Evolutionary conservation across 2,888 invertebrate species (phyloP).

Genomic region (Ischnura elegans): DNA sequence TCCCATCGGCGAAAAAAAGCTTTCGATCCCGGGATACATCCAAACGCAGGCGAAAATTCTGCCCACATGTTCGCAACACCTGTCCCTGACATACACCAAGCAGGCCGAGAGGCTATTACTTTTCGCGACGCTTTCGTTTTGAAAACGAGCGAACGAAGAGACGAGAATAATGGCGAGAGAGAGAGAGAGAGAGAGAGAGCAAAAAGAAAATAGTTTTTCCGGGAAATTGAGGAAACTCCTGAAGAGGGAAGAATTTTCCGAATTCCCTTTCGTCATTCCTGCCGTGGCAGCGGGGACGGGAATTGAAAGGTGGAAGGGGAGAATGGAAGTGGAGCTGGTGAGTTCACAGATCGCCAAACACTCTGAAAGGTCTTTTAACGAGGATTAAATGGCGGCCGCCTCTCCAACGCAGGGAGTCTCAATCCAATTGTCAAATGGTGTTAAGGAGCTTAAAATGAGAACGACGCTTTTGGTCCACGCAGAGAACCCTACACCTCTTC

Average conservation of each 20-base stretch:
- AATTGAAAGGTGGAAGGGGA: too few relatives aligned
- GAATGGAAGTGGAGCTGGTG: too few relatives aligned
- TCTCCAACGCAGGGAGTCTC: not conserved
- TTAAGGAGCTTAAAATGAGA: slow-evolving; percentile 20
- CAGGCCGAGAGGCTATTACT: not conserved
- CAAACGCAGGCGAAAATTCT: too few relatives aligned
- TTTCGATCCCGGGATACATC: too few relatives aligned
- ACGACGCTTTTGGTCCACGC: not conserved
- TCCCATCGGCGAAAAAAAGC: too few relatives aligned
- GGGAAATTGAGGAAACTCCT: slow-evolving; percentile 9
- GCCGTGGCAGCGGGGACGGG: not conserved
- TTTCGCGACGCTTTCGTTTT: not conserved
- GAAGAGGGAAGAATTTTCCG: not conserved
- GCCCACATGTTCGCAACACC: not conserved
- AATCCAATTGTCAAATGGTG: slow-evolving; percentile 18
- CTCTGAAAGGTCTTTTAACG: not conserved
- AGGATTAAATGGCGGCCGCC: not conserved
- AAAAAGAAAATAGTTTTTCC: not conserved
- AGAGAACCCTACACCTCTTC: not conserved
- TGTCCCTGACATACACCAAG: too few relatives aligned
- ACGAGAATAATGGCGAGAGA: too few relatives aligned
- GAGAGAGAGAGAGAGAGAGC: not conserved
- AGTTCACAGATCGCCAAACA: not conserved
- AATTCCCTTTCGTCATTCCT: not conserved
- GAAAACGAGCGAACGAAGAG: too few relatives aligned